Evolutionary conservation across 2,888 invertebrate genomes (phyloP), one percentile per base, ranked within the genome.

Genomic region (Agrotis segetum): DNA sequence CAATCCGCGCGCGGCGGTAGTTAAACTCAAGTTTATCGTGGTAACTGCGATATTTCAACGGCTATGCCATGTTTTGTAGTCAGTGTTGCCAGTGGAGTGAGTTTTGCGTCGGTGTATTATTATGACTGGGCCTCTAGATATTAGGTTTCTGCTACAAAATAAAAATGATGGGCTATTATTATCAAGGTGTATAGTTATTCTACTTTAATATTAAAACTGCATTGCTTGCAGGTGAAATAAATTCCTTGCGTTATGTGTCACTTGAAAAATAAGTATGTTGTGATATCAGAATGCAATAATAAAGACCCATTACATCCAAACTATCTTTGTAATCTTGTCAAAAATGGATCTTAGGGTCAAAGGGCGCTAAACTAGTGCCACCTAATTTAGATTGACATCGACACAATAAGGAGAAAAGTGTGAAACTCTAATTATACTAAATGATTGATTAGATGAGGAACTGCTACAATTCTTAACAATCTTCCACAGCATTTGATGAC

Each of bases 11-110:
- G 70, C 72, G 73, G 61, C 63, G 60, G 78, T 68, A 70, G 75
- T 84, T 82, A 84, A 40, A 74, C 74, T 78, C 68, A 71, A 78
- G 80, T 85, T 85, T 85, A 85, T 85, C 63, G 79, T 52, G 34
- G 34, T 71, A 58, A 75, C 71, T 63, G 58, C 58, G 74, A 82
- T 82, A 85, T 82, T 85, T 80, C 58, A 79, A 67, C 61, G 74
- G 58, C 69, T 77, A 79, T 77, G 29, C 75, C 70, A 44, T 66
- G 40, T 81, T 59, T 64, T 50, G 50, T 34, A 24, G 61, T 24
- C 55, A 46, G 74, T 79, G 67, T 85, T 85, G 79, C 84, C 65
- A 82, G 71, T 14, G 13, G 19, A 21, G 11, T 14, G 5, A 50
- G 0, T 17, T 81, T 63, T 66, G 5, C 17, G 65, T 55, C 3